Evolutionary conservation across 2,888 invertebrate species (phyloP).

Genomic region (Tinea trinotella): DNA sequence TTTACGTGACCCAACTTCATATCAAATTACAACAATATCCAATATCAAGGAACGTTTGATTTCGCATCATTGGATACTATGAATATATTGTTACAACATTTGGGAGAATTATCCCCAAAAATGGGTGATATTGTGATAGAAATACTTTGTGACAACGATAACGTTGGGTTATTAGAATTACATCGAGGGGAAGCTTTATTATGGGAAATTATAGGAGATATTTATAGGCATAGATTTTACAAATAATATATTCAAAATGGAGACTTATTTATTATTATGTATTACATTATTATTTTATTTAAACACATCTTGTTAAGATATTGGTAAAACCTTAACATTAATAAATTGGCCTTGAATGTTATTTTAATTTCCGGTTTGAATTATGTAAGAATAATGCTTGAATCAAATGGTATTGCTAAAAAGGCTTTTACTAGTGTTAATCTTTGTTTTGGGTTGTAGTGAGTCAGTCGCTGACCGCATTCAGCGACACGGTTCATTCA

Average conservation of each 20-base stretch:
- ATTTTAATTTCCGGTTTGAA: background rate
- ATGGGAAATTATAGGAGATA: background rate
- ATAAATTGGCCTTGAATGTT: constrained; percentile 1
- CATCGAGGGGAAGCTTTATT: background rate
- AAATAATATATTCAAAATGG: background rate
- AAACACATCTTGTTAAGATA: background rate
- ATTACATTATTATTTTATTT: background rate
- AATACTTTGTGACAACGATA: constrained; percentile 9
- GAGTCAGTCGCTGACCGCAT: constrained; percentile 18
- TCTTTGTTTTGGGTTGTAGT: constrained; percentile 18
- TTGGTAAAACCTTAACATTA: background rate
- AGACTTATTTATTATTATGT: too few relatives aligned
- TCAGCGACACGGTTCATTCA: constrained; percentile 18
- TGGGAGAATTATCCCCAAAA: background rate
- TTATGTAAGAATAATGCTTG: background rate
- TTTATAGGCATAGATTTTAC: background rate
- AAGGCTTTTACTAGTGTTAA: constrained; percentile 11
- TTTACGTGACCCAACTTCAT: background rate
- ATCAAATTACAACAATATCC: constrained; percentile 8
- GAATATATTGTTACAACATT: background rate
- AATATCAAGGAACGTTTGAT: constrained; percentile 16
- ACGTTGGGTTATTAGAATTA: constrained; percentile 1
- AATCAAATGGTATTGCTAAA: constrained; percentile 3
- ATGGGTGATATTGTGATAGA: background rate
- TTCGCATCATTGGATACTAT: background rate